Percentiles rank a stretch among this genome's conserved stretches.
Conservation (phyloP, 2,888 invertebrate genomes). For the Drosophila demipolita region DNA sequence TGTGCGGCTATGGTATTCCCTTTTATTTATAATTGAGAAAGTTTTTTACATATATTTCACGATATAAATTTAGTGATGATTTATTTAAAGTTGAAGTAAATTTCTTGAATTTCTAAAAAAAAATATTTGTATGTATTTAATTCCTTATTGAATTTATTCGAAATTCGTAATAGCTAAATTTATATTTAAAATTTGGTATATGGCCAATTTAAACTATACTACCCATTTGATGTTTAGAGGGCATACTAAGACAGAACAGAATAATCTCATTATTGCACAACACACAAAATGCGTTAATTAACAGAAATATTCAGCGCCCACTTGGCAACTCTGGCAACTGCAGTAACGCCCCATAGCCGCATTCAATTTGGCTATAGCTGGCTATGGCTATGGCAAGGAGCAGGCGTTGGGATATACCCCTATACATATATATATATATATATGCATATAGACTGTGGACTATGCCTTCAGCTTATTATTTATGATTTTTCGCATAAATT, state of each 20-base stretch:
- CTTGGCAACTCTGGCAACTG: constrained; percentile 50
- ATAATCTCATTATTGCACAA: constrained; percentile 58
- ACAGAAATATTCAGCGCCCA: constrained; percentile 78
- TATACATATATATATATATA: constrained; percentile 7
- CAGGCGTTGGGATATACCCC: constrained; percentile 17
- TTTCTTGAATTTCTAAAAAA: accelerated
- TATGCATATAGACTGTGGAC: constrained; percentile 38
- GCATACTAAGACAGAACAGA: constrained; percentile 7
- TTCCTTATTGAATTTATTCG: neutral
- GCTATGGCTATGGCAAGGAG: neutral
- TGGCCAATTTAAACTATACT: neutral
- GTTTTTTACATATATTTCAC: neutral
- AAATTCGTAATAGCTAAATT: neutral
- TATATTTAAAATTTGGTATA: neutral
- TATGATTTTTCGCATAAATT: constrained; percentile 80
- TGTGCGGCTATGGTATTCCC: neutral
- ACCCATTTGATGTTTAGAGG: neutral
- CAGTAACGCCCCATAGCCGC: constrained; percentile 60
- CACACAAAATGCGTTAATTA: constrained; percentile 81
- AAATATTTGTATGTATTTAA: neutral
- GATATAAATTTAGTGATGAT: neutral
- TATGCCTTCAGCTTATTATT: constrained; percentile 70
- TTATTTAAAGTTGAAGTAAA: neutral
- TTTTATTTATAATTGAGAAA: neutral
- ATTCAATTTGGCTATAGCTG: constrained; percentile 38